A percentile compares a stretch with the other conserved stretches of the same genome.
Conservation (phyloP, 2,888 invertebrate genomes). For the Cepaea hortensis region DNA sequence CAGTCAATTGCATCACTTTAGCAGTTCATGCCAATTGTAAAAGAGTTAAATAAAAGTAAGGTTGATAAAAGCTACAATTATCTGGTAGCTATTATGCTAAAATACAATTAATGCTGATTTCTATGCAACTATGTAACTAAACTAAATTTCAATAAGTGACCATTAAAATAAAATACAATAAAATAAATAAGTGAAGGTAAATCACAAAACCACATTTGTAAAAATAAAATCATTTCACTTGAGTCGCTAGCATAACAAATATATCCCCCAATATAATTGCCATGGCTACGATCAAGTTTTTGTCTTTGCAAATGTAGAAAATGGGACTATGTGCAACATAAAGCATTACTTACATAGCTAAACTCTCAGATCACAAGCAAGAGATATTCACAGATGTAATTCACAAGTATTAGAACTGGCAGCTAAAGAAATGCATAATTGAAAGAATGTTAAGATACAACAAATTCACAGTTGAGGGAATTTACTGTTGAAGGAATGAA, state of each 20-base stretch:
- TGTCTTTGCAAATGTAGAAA: background rate
- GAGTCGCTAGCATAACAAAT: background rate
- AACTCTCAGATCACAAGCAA: too few species aligned
- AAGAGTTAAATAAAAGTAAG: background rate
- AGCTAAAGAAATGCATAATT: too few species aligned
- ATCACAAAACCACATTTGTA: background rate
- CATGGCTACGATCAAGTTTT: background rate
- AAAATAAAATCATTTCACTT: background rate
- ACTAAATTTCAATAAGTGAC: too few species aligned
- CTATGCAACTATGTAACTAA: too few species aligned
- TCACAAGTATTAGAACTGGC: too few species aligned
- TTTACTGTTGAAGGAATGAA: too few species aligned
- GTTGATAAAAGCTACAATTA: too few species aligned
- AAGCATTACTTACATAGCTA: too few species aligned
- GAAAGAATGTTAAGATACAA: too few species aligned
- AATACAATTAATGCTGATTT: background rate
- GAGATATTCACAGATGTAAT: too few species aligned
- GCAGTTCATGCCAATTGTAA: background rate
- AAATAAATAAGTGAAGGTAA: background rate
- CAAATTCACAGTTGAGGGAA: too few species aligned
- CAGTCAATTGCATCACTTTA: background rate
- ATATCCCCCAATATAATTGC: slow-evolving; percentile 21
- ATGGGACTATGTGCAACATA: background rate
- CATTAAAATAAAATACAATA: background rate
- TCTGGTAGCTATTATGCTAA: background rate